Conservation (phyloP, 2,113 vertebrate genomes). For the Osmerus mordax region DNA sequence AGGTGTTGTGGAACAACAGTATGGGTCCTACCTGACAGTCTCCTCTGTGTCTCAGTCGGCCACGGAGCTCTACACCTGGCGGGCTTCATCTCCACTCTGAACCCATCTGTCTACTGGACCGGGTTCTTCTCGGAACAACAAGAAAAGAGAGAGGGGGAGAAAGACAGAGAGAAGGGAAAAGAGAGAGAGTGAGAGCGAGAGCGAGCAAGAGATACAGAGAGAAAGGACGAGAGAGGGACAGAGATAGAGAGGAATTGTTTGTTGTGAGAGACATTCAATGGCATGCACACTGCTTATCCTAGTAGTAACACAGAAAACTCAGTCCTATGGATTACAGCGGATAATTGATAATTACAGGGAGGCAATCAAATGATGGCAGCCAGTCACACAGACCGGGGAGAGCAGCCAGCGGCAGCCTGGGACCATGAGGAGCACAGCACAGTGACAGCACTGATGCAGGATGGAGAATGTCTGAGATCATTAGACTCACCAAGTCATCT, state of each 20-base stretch:
- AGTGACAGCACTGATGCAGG: not conserved
- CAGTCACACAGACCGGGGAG: slow-evolving; percentile 40
- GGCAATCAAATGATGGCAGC: slow-evolving; percentile 37
- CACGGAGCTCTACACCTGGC: too few relatives aligned
- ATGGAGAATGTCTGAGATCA: not conserved
- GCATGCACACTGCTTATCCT: slow-evolving; percentile 17
- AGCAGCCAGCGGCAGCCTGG: slow-evolving; percentile 27
- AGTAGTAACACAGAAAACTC: slow-evolving; percentile 31
- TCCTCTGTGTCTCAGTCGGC: not conserved
- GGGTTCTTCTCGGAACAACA: too few relatives aligned
- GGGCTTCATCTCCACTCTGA: too few relatives aligned
- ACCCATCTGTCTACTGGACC: too few relatives aligned
- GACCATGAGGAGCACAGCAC: too few relatives aligned
- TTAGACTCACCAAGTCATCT: not conserved
- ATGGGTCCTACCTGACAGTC: not conserved
- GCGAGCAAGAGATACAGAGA: not conserved
- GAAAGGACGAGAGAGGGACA: not conserved
- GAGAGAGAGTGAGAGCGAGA: not conserved
- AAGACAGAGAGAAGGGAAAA: not conserved
- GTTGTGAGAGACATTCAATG: not conserved
- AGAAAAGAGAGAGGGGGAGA: not conserved
- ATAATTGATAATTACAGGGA: slow-evolving; percentile 32
- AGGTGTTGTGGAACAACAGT: not conserved
- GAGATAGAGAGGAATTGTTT: not conserved
- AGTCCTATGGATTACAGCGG: not conserved